Base-by-base conservation (phyloP, 2,113 vertebrate genomes). In the Pteropus alecto region DNA sequence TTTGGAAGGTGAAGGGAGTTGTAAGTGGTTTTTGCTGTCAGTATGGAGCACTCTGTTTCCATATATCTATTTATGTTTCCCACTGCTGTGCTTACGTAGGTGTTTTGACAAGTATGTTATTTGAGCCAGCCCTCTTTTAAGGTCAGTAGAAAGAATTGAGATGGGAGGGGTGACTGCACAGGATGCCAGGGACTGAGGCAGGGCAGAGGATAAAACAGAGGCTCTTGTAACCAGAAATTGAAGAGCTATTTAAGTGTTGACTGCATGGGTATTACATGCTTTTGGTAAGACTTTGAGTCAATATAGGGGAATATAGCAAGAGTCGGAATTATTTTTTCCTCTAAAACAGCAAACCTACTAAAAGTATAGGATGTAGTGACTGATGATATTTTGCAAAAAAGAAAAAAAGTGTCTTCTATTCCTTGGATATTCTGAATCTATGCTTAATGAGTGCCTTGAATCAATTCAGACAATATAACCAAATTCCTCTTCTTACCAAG, bases 101-200 rank as follows among this genome's bases (percentile, higher is more conserved):
- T 88, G 93, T 96, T 97, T 90, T 96, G 77, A 96, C 85, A 91
- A 92, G 94, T 41, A 68, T 97, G 97, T 93, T 87, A 97, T 98
- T 87, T 94, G 91, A 98, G 87, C 94, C 61, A 70, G 63, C 14
- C 41, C 60, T 85, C 85, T 93, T 96, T 54, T 93, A 93, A 97
- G 96, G 97, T 97, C 97, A 96, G 87, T 89, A 93, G 85, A 89
- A 88, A 96, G 58, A 83, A 84, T 65, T 92, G 58, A 38, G 26
- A 41, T 4, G 28, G 54, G 82, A 87, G 26, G 43, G 61, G 58
- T 77, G 92, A 63, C 70, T 63, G 76, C 46, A 63, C 15, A 70
- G 67, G 91, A 92, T 97, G 94, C 90, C 94, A 96, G 94, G 89
- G 70, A 22, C 93, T n/a, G 91, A 88, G 76, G 58, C 92, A 94